A percentile compares a stretch with the other conserved stretches of the same genome.
Evolutionary conservation across 2,888 invertebrate species (phyloP).

Genomic region (Lacanobia wlatinum): DNA sequence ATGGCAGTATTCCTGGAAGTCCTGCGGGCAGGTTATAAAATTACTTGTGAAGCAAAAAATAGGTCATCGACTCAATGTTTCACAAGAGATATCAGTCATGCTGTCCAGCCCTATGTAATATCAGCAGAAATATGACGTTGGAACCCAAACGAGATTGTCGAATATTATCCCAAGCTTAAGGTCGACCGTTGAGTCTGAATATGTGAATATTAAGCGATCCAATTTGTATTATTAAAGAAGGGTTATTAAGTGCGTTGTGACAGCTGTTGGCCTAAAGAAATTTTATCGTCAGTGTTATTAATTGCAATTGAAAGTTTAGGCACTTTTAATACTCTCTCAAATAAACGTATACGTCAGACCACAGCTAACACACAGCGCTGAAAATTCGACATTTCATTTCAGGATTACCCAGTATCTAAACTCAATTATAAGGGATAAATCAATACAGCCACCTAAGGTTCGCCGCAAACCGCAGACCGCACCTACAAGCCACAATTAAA

Average conservation of each 20-base stretch:
- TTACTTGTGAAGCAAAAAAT: conserved; percentile 56
- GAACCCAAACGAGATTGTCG: conserved; percentile 33
- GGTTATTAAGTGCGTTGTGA: conserved; percentile 36
- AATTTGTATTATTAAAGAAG: conserved; percentile 48
- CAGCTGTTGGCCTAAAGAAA: conserved; percentile 25
- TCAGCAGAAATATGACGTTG: conserved; percentile 19
- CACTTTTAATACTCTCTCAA: not conserved
- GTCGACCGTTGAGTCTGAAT: conserved; percentile 44
- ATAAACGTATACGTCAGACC: not conserved
- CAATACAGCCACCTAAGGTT: conserved; percentile 46
- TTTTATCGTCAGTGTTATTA: conserved; percentile 12
- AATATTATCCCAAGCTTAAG: conserved; percentile 50
- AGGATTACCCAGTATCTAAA: conserved; percentile 40
- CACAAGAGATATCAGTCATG: conserved; percentile 47
- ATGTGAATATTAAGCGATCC: conserved; percentile 52
- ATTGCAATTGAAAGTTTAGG: conserved; percentile 1
- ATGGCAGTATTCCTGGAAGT: conserved; percentile 74
- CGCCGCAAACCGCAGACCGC: conserved; percentile 66
- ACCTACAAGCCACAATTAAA: conserved; percentile 61
- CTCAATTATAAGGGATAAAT: conserved; percentile 49
- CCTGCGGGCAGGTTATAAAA: conserved; percentile 50
- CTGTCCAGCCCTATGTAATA: conserved; percentile 43
- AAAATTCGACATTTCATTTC: conserved; percentile 27
- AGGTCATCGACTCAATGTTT: conserved; percentile 47
- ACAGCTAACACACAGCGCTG: conserved; percentile 1